phyloP scores from a whole-genome alignment of 2,797 vertebrate genomes.

The Pseudopleuronectes americanus region DNA sequence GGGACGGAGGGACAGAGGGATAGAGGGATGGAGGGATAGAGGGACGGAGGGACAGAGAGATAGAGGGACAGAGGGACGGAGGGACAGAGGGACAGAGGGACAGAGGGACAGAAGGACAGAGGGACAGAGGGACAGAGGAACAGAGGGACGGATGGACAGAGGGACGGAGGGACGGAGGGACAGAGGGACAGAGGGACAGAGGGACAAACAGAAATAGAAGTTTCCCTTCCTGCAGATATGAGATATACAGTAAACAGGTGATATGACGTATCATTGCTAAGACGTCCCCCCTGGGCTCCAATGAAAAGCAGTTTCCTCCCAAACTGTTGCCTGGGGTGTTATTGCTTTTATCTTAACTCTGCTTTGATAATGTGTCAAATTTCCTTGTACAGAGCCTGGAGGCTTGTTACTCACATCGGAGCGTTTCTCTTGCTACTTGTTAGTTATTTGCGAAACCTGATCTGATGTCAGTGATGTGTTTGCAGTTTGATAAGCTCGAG shows the following conservation, averaged over 20 bases:
- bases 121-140: too few relatives aligned
- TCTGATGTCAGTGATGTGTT: constrained; percentile 22
- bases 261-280: constrained; percentile 16
- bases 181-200: too few relatives aligned
- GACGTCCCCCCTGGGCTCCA: constrained; percentile 27
- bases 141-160: too few relatives aligned
- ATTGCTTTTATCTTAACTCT: constrained; percentile 45
- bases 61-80: too few relatives aligned
- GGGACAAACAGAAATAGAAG: not conserved
- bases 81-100: too few relatives aligned
- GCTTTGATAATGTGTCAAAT: constrained; percentile 71
- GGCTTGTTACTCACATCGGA: constrained; percentile 34
- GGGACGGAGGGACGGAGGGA: too few relatives aligned
- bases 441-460: constrained; percentile 22
- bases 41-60: too few relatives aligned
- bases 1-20: too few relatives aligned
- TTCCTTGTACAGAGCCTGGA: constrained; percentile 27
- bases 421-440: constrained; percentile 17
- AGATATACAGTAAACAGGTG: constrained; percentile 21
- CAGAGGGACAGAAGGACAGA: too few relatives aligned
- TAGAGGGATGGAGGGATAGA: too few relatives aligned
- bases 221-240: constrained; percentile 5
- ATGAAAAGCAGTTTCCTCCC: constrained; percentile 48
- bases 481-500: constrained; percentile 25
- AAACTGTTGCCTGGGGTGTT: constrained; percentile 48